These are phyloP conservation scores for Archips xylosteana DNA, from an alignment of 2,888 invertebrate genomes.

Conservation along the genomic window DNA sequence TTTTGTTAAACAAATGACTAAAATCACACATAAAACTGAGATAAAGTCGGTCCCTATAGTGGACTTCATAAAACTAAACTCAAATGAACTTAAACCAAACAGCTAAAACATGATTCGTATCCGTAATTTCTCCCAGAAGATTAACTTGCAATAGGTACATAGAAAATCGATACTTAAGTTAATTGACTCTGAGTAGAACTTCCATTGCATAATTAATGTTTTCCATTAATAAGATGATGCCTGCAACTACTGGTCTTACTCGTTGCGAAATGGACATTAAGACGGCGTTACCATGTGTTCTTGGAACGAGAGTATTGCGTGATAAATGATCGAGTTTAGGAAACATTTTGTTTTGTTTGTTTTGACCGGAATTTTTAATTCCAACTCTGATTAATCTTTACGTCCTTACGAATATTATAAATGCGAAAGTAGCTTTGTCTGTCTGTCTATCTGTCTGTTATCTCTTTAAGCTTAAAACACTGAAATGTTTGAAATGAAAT, in stretches of 20 bases:
- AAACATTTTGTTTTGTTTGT: too few relatives aligned
- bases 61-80: too few relatives aligned
- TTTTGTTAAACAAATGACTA: too few relatives aligned
- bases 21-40: too few relatives aligned
- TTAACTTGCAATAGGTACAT: neutral
- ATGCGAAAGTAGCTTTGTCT: neutral
- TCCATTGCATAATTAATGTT: conserved; percentile 3
- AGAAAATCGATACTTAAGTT: neutral
- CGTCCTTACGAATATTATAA: neutral
- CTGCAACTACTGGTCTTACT: conserved; percentile 20
- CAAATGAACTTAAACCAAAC: neutral
- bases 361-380: too few relatives aligned
- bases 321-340: too few relatives aligned
- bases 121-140: neutral
- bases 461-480: neutral
- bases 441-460: neutral
- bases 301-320: neutral
- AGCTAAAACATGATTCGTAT: neutral
- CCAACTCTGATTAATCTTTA: neutral
- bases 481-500: neutral
- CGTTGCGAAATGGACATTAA: conserved; percentile 5
- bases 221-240: neutral
- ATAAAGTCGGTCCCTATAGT: too few relatives aligned
- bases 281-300: conserved; percentile 11
- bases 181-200: neutral